Percentiles rank a stretch among this genome's conserved stretches.
Conservation (phyloP, 2,113 vertebrate genomes). For the Clarias magur region DNA sequence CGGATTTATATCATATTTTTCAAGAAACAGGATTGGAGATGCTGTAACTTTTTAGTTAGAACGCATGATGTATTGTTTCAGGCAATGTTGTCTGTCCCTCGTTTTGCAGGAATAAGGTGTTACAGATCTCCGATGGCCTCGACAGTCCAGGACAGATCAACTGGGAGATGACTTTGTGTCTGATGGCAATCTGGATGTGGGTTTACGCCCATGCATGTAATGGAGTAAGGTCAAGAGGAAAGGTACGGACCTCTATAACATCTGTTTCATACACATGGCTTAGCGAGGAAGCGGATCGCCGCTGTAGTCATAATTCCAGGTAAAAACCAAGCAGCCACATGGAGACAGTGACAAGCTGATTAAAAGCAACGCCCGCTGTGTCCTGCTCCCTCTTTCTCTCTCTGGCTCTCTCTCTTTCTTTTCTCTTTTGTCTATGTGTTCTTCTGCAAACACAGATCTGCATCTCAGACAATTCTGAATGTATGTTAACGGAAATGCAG, state of each 20-base stretch:
- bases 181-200: slow-evolving; percentile 75
- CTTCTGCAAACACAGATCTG: too few species aligned
- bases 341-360: background rate
- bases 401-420: background rate
- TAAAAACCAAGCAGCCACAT: slow-evolving; percentile 9
- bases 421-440: background rate
- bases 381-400: background rate
- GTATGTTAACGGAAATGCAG: too few species aligned
- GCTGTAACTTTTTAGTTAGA: background rate
- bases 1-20: background rate
- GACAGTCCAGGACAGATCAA: slow-evolving; percentile 68
- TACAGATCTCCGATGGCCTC: slow-evolving; percentile 75
- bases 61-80: background rate
- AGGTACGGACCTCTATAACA: slow-evolving; percentile 60
- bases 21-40: background rate
- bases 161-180: slow-evolving; percentile 76
- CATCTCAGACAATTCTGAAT: too few species aligned
- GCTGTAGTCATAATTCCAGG: slow-evolving; percentile 7
- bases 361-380: slow-evolving; percentile 3
- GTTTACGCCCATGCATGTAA: slow-evolving; percentile 85
- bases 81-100: background rate
- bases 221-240: slow-evolving; percentile 79
- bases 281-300: slow-evolving; percentile 1
- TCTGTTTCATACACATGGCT: background rate
- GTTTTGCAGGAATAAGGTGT: slow-evolving; percentile 74